Base-by-base conservation (phyloP, 2,797 vertebrate species). In the Epinephelus malabaricus region DNA sequence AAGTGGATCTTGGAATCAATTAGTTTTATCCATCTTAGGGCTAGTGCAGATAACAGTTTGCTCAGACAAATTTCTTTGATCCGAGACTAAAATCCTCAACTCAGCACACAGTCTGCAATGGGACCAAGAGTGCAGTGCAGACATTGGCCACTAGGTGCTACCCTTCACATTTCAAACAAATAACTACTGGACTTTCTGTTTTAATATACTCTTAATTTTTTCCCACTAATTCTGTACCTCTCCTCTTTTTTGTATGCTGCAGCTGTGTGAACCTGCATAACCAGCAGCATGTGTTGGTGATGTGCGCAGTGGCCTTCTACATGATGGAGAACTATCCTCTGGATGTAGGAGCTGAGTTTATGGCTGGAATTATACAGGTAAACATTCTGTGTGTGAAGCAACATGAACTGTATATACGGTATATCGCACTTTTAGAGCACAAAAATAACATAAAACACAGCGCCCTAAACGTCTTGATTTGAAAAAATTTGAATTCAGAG, bases 251-350 rank as follows among this genome's bases (percentile, higher is more conserved):
- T 27, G 3, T 69, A 0, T 78, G 56, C 81, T 81, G 45, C 92
- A 99, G 98, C 89, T 99, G 97, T 78, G 97, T 99, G 81, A 97
- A 97, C 76, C 86, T 97, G 34, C 98, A 99, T 73, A 99, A 98
- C 95, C 98, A 99, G 90, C 97, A 99, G 94, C 98, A 99, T 12
- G 97, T 99, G 86, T 92, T 99, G 92, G 97, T 99, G 50, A 99
- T 98, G 97, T 99, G 98, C 15, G 98, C 98, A 13, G 95, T 98
- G 25, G 98, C 98, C 1, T 99, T 99, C 93, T 99, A 99, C 94
- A 95, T 99, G 95, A 98, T 99, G 0, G 98, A 99, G 94, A 99
- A 99, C 92, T 99, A 99, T 74, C 98, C 98, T 8, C 94, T 98
- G 85, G 98, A 99, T 77, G 97, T 99, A 2, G 98, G 97, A 13